Percentiles rank a stretch among this genome's conserved stretches.
phyloP scores from a whole-genome alignment of 2,797 vertebrate species.

The Capromys pilorides region DNA sequence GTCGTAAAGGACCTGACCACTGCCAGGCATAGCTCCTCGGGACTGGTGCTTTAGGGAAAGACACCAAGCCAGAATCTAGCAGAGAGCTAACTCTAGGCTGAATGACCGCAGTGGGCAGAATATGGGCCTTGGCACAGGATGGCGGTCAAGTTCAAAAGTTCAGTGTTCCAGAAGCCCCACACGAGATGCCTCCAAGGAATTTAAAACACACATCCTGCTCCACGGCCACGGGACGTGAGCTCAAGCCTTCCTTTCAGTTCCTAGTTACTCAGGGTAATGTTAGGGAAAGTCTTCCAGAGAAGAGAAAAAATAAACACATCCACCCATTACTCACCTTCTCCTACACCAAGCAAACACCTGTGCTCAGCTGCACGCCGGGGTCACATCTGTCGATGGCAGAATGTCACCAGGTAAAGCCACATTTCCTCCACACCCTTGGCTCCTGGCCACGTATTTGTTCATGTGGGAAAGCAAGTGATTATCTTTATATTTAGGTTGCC shows the following conservation, averaged over 20 bases:
- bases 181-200: not conserved
- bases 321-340: not conserved
- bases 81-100: not conserved
- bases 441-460: conserved; percentile 6
- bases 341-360: conserved; percentile 25
- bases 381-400: conserved; percentile 19
- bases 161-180: not conserved
- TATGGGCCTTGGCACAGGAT: not conserved
- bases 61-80: not conserved
- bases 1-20: not conserved
- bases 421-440: conserved; percentile 38
- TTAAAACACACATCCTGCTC: not conserved
- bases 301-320: not conserved
- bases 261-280: not conserved
- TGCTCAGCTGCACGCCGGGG: not conserved
- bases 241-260: not conserved
- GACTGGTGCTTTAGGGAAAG: not conserved
- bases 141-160: not conserved
- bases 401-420: not conserved
- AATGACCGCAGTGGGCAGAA: not conserved
- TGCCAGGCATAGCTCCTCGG: not conserved
- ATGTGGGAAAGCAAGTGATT: not conserved
- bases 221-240: not conserved
- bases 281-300: not conserved
- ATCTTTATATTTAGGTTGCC: not conserved